Evolutionary conservation across 2,888 invertebrate species (phyloP), one percentile per base, ranked within the genome.

Genomic region (Mimas tiliae): DNA sequence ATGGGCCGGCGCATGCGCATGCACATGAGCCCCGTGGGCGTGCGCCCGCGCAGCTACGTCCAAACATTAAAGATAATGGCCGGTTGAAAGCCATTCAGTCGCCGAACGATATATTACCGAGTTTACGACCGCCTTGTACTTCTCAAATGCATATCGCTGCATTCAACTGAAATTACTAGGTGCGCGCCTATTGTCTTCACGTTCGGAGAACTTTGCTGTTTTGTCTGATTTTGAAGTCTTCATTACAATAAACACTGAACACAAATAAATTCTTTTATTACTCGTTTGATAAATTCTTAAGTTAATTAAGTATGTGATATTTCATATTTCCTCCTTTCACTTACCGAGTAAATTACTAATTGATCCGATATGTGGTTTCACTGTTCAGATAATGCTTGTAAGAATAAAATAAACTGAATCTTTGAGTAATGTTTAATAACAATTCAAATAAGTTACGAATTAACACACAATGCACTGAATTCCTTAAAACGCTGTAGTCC

Each of bases 41-140:
- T 65, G 45, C 33, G 55, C 55, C 52, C 55, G 55, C 33, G 55
- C 53, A 55, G 27, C 62, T 66, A 47, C 51, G 65, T 50, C 51
- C 51, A 52, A 34, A 50, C 52, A 66, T 66, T 66, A 65, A 81
- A 76, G 63, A 64, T 78, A 82, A 79, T 79, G 79, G 79, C 75
- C 74, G 77, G 85, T 83, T 84, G 69, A 78, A 76, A 77, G 70
- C 74, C 73, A 77, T 77, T 79, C 72, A 76, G 80, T 78, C 77
- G 75, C 75, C 69, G 74, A 82, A 83, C 84, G 84, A 84, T 82
- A 82, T 77, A 78, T 80, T 79, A 79, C 75, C 73, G 73, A 71
- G 74, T 77, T 81, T 78, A 81, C 74, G 78, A 77, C 74, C 71
- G 63, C 64, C 64, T 42, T 52, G 33, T 55, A 19, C 55, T 58